phyloP scores from a whole-genome alignment of 2,797 vertebrate genomes.

The Brachyrhaphis roseni region DNA sequence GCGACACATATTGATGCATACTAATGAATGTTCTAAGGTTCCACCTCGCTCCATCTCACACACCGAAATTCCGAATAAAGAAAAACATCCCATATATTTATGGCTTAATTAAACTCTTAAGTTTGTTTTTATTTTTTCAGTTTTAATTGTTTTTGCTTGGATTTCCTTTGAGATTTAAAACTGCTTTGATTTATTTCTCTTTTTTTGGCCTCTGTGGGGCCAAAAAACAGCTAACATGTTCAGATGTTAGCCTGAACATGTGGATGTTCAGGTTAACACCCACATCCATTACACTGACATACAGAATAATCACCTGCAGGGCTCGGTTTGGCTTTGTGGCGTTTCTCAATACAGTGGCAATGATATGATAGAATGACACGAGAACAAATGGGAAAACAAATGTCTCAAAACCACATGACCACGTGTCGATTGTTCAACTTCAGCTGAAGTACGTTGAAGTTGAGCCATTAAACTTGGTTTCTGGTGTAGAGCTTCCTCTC shows the following conservation, averaged over 20 bases:
- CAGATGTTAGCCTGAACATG: too few species aligned
- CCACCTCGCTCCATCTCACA: slow-evolving; percentile 3
- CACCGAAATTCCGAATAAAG: background rate
- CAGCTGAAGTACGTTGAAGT: background rate
- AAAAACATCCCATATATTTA: background rate
- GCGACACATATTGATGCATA: slow-evolving; percentile 16
- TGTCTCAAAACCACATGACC: too few species aligned
- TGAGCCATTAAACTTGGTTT: background rate
- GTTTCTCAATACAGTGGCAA: background rate
- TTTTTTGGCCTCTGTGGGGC: background rate
- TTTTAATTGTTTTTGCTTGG: slow-evolving; percentile 4
- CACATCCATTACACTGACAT: background rate
- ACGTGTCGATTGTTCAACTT: too few species aligned
- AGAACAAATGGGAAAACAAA: too few species aligned
- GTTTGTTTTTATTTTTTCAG: background rate
- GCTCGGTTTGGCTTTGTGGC: background rate
- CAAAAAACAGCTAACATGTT: too few species aligned
- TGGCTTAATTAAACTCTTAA: background rate
- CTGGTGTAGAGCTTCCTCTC: background rate
- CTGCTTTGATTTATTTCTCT: background rate
- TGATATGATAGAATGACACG: background rate
- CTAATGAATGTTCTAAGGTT: slow-evolving; percentile 14
- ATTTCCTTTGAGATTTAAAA: slow-evolving; percentile 9
- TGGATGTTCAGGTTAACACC: background rate
- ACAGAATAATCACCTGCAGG: slow-evolving; percentile 4